Percentiles rank a stretch among this genome's conserved stretches.
Evolutionary conservation across 1,140 invertebrate genomes (phyloP).

Genomic region (Bathynomus jamesi): DNA sequence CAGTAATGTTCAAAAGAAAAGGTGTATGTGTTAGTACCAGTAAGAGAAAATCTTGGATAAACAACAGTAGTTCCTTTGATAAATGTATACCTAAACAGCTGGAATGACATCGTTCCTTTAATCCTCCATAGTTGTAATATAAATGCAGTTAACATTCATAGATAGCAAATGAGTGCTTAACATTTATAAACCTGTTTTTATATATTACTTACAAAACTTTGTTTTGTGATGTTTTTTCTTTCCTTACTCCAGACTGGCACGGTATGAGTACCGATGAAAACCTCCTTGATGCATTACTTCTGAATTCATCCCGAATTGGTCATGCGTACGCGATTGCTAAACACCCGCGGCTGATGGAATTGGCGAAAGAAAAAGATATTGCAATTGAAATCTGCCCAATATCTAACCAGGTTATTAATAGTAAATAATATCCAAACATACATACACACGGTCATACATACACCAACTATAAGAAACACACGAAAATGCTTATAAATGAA

Average conservation of each 20-base stretch:
- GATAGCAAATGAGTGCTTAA: neutral
- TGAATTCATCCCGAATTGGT: slow-evolving; percentile 63
- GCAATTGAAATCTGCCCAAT: slow-evolving; percentile 74
- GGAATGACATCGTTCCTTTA: too few species aligned
- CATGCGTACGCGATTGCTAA: slow-evolving; percentile 64
- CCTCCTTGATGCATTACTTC: slow-evolving; percentile 64
- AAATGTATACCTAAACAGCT: too few species aligned
- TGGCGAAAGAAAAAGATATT: slow-evolving; percentile 56
- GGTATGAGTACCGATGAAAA: slow-evolving; percentile 55
- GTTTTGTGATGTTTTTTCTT: neutral
- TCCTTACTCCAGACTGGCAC: slow-evolving; percentile 47
- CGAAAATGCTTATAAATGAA: too few species aligned
- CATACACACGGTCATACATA: too few species aligned
- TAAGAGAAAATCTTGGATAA: too few species aligned
- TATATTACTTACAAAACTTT: neutral
- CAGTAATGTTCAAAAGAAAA: too few species aligned
- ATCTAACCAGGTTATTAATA: slow-evolving; percentile 48
- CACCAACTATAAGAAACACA: too few species aligned
- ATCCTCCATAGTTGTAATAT: too few species aligned
- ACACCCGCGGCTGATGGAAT: slow-evolving; percentile 59
- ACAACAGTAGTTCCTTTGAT: too few species aligned
- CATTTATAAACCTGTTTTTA: neutral
- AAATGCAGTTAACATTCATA: too few species aligned
- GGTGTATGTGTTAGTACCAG: too few species aligned
- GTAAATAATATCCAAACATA: too few species aligned